Evolutionary conservation across 2,797 vertebrate genomes (phyloP), one percentile per base, ranked within the genome.

Genomic region (Pampus argenteus): DNA sequence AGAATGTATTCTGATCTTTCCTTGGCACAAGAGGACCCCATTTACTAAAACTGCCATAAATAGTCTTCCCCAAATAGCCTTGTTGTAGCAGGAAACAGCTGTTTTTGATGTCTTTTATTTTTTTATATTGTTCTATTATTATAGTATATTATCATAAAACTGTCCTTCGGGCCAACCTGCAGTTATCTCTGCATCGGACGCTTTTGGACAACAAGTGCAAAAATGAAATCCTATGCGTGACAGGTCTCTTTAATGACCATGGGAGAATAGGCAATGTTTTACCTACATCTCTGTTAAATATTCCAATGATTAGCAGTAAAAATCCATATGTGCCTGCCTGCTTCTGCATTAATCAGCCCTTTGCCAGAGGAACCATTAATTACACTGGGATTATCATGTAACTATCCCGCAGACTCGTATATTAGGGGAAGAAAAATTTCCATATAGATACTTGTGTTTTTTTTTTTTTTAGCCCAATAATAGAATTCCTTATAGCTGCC

Each of bases 311-410:
- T 73, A n/a, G 48, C 55, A 23, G 8, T 56, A 62, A 81, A 82
- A 85, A 83, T 82, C 79, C 71, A 84, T 77, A 69, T 79, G 66
- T 82, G 74, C 73, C 74, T 56, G 64, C 78, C 79, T 82, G 76
- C 73, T 48, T 65, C 47, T 86, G 86, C 83, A 87, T 88, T 87
- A 91, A 86, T 89, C 76, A 76, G 60, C 56, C 58, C 20, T 51
- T 79, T 63, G 47, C 76, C 42, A 10, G 51, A 77, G 76, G 74
- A 86, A 68, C 17, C 82, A 85, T 89, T 90, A 88, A 91, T 91
- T 91, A 89, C 78, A 70, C 70, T 48, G 67, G 73, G 86, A 92
- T 90, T 88, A 90, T 86, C 81, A 78, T 86, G 77, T 85, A 82
- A 83, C 81, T 54, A 71, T 81, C 55, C 76, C 36, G 67, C 77